A percentile compares a stretch with the other conserved stretches of the same genome.
These are phyloP conservation scores for Agapostemon virescens DNA, from an alignment of 2,888 invertebrate genomes.

Conservation along the genomic window DNA sequence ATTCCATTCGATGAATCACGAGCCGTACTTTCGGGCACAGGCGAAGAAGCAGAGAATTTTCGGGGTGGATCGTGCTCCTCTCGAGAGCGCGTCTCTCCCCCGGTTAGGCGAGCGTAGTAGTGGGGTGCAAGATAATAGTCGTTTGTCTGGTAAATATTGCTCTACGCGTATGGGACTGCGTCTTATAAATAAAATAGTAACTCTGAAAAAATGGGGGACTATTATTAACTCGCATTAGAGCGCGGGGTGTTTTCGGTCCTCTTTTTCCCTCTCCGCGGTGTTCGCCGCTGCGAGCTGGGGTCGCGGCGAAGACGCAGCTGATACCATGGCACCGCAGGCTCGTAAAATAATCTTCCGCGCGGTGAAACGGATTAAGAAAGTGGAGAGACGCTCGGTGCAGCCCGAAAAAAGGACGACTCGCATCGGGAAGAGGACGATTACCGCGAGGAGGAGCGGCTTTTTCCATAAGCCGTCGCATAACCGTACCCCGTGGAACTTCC, in stretches of 20 bases:
- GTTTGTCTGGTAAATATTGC: slow-evolving; percentile 62
- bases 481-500: slow-evolving; percentile 38
- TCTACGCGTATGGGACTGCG: slow-evolving; percentile 58
- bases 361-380: slow-evolving; percentile 67
- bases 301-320: slow-evolving; percentile 73
- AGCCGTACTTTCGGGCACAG: slow-evolving; percentile 1
- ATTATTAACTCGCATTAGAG: slow-evolving; percentile 79
- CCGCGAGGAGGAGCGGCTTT: slow-evolving; percentile 23
- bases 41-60: slow-evolving; percentile 43
- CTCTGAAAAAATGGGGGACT: slow-evolving; percentile 76
- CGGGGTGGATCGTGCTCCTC: slow-evolving; percentile 35
- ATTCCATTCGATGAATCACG: slow-evolving; percentile 15
- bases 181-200: slow-evolving; percentile 76
- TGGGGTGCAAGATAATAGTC: slow-evolving; percentile 60
- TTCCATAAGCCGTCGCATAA: slow-evolving; percentile 36
- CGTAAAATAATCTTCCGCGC: slow-evolving; percentile 74
- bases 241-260: slow-evolving; percentile 65
- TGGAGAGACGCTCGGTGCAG: slow-evolving; percentile 49
- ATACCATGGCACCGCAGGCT: slow-evolving; percentile 75
- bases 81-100: slow-evolving; percentile 43
- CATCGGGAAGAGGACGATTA: slow-evolving; percentile 39
- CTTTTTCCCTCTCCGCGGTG: slow-evolving; percentile 25
- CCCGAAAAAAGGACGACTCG: slow-evolving; percentile 46
- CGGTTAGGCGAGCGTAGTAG: slow-evolving; percentile 39
- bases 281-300: slow-evolving; percentile 35